Percentiles rank a stretch among this genome's conserved stretches.
Conservation (phyloP, 2,797 vertebrate genomes). For the Balearica regulorum region DNA sequence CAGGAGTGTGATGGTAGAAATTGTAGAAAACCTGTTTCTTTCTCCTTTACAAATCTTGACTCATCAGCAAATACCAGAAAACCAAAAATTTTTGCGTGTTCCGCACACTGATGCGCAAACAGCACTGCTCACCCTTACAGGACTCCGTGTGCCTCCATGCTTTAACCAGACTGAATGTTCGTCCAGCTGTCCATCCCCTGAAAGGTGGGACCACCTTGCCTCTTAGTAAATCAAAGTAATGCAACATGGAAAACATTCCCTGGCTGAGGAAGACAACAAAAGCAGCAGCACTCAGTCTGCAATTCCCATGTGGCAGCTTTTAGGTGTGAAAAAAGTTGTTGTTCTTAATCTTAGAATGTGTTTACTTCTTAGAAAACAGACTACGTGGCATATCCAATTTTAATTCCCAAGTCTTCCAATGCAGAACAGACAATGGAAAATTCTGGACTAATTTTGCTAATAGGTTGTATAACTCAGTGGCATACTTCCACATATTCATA, state of each 20-base stretch:
- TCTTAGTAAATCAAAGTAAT: not conserved
- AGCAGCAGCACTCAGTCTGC: not conserved
- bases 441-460: not conserved
- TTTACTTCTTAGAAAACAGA: not conserved
- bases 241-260: fast-evolving
- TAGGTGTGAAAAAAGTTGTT: not conserved
- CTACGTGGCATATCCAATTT: not conserved
- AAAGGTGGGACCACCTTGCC: too few species aligned
- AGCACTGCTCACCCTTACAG: not conserved
- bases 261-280: not conserved
- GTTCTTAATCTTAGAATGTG: not conserved
- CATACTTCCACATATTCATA: not conserved
- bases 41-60: not conserved
- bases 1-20: not conserved
- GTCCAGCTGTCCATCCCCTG: not conserved
- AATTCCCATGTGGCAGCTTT: not conserved
- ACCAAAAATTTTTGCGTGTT: not conserved
- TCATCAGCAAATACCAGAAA: not conserved
- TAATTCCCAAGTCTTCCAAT: not conserved
- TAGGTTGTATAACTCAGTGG: not conserved
- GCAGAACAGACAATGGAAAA: not conserved
- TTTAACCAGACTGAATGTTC: not conserved
- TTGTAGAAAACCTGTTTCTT: not conserved
- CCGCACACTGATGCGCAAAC: not conserved
- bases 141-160: fast-evolving